Evolutionary conservation across 2,113 vertebrate genomes (phyloP).

Genomic region (Anser cygnoides): DNA sequence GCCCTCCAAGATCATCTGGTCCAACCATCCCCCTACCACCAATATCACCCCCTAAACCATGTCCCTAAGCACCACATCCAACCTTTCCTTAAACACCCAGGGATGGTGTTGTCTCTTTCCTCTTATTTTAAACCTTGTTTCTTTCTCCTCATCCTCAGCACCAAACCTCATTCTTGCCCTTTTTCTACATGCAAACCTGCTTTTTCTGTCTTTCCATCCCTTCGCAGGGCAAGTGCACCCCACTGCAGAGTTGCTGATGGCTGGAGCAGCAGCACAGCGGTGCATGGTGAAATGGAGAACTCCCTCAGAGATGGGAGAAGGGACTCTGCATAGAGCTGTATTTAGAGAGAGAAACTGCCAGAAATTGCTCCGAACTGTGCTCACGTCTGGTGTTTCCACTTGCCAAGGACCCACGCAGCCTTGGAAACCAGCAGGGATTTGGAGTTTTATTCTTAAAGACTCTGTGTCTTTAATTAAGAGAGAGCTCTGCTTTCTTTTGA

Average conservation of each 20-base stretch:
- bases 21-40: no score
- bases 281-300: not conserved
- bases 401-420: not conserved
- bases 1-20: no score
- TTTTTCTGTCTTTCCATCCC: not conserved
- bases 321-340: not conserved
- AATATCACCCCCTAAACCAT: no score
- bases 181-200: not conserved
- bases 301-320: not conserved
- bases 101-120: not conserved
- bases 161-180: not conserved
- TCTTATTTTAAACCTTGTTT: not conserved
- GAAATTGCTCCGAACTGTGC: not conserved
- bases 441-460: not conserved
- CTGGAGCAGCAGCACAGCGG: not conserved
- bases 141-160: not conserved
- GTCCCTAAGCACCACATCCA: no score
- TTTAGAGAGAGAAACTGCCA: not conserved
- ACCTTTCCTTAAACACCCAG: no score
- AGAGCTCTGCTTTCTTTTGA: not conserved
- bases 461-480: not conserved
- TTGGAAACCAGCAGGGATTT: not conserved
- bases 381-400: not conserved
- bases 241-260: not conserved
- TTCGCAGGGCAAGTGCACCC: not conserved